Conservation (phyloP, 1,140 invertebrate species). For the Zaprionus gabonicus region DNA sequence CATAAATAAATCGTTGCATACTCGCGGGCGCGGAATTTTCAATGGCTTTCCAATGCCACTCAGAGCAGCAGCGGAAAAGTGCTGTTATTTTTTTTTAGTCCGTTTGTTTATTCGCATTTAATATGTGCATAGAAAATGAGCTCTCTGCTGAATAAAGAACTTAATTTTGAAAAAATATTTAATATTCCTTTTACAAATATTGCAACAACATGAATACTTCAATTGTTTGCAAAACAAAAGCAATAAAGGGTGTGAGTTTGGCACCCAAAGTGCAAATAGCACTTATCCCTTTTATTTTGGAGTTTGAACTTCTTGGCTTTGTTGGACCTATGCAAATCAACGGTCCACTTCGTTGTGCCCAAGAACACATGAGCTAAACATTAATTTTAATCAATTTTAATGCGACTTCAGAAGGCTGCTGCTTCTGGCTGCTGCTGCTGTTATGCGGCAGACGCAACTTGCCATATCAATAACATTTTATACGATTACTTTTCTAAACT, state of each 20-base stretch:
- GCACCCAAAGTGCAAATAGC: background rate
- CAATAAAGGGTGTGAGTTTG: background rate
- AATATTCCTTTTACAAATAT: background rate
- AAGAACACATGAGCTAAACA: conserved; percentile 9
- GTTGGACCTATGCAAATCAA: conserved; percentile 13
- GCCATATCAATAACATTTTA: conserved; percentile 78
- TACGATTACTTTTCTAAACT: conserved; percentile 80
- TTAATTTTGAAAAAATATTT: background rate
- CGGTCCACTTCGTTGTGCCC: background rate
- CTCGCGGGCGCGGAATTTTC: conserved; percentile 34
- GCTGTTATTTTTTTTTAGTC: conserved; percentile 28
- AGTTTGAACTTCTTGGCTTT: conserved; percentile 21
- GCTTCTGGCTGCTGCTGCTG: background rate
- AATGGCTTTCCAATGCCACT: conserved; percentile 64
- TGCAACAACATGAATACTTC: background rate
- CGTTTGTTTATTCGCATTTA: conserved; percentile 16
- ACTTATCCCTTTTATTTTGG: background rate
- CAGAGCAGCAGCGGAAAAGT: conserved; percentile 29
- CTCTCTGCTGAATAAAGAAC: background rate
- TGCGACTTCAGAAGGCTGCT: conserved; percentile 32
- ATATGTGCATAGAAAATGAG: conserved; percentile 25
- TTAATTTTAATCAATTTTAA: conserved; percentile 74
- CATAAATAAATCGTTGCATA: conserved; percentile 63
- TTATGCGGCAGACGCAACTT: conserved; percentile 43
- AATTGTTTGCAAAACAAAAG: background rate